These are phyloP conservation scores for Reticulitermes speratus DNA, from an alignment of 1,140 invertebrate genomes.

Conservation along the genomic window DNA sequence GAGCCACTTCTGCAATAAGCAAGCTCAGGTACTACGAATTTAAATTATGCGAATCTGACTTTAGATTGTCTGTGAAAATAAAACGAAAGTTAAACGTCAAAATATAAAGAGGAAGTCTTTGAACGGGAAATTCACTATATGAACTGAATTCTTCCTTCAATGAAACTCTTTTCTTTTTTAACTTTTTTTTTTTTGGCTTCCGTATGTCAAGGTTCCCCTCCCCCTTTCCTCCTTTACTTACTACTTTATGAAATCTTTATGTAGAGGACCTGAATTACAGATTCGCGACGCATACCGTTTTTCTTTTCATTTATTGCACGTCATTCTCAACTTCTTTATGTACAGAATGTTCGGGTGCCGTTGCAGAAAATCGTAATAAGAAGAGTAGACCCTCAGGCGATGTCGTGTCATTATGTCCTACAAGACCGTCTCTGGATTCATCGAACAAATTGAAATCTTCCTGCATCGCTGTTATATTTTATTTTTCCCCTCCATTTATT, in stretches of 20 bases:
- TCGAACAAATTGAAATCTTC: constrained; percentile 6
- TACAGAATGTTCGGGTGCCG: not conserved
- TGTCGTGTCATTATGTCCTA: constrained; percentile 11
- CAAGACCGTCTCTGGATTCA: not conserved
- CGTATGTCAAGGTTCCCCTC: not conserved
- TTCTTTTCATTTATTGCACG: not conserved
- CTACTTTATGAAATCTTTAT: constrained; percentile 6
- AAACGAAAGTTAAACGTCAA: not conserved
- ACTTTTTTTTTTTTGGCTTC: not conserved
- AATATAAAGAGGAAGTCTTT: not conserved
- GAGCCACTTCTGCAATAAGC: too few relatives aligned
- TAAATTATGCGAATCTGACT: not conserved
- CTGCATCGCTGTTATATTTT: not conserved
- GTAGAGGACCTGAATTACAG: not conserved
- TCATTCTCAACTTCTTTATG: not conserved
- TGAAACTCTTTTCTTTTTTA: not conserved
- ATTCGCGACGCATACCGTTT: not conserved
- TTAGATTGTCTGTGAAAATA: not conserved
- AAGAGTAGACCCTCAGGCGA: not conserved
- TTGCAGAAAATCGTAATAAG: not conserved
- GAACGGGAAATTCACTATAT: not conserved
- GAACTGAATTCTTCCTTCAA: constrained; percentile 4
- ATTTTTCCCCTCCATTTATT: not conserved
- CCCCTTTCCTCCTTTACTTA: not conserved
- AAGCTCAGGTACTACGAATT: too few relatives aligned